These are phyloP conservation scores for Lysandra bellargus DNA, from an alignment of 2,888 invertebrate species.

Conservation along the genomic window DNA sequence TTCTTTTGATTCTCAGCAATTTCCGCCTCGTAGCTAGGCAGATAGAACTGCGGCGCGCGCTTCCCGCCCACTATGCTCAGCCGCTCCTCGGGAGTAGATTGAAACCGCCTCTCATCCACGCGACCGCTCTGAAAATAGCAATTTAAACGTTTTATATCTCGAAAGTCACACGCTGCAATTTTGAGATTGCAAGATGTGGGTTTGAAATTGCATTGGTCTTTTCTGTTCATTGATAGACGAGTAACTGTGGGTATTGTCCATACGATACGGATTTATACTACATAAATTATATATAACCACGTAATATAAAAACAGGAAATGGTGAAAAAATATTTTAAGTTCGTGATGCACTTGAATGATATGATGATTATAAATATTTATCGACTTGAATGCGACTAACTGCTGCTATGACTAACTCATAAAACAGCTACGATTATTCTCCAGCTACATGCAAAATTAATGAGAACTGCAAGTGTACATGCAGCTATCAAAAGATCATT, in stretches of 20 bases:
- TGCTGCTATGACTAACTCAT: no score
- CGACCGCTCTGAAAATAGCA: conserved; percentile 85
- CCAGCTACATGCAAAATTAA: no score
- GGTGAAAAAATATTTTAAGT: no score
- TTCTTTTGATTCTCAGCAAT: conserved; percentile 98
- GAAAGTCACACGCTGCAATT: conserved; percentile 9
- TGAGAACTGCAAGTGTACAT: no score
- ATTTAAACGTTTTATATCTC: conserved; percentile 27
- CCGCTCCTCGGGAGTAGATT: conserved; percentile 94
- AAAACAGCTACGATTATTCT: no score
- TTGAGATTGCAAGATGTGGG: neutral
- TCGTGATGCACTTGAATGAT: no score
- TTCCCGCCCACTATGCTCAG: conserved; percentile 98
- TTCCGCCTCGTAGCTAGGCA: conserved; percentile 96
- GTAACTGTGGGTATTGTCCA: no score
- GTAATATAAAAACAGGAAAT: no score
- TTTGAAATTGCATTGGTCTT: neutral
- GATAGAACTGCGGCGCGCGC: conserved; percentile 97
- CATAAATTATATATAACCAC: neutral
- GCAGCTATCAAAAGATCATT: no score
- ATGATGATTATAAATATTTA: no score
- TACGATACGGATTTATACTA: no score
- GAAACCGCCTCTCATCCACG: conserved; percentile 93
- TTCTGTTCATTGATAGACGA: neutral
- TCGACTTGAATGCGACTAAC: no score